A percentile compares a stretch with the other conserved stretches of the same genome.
phyloP scores from a whole-genome alignment of 2,113 vertebrate species.

The Macquaria australasica region DNA sequence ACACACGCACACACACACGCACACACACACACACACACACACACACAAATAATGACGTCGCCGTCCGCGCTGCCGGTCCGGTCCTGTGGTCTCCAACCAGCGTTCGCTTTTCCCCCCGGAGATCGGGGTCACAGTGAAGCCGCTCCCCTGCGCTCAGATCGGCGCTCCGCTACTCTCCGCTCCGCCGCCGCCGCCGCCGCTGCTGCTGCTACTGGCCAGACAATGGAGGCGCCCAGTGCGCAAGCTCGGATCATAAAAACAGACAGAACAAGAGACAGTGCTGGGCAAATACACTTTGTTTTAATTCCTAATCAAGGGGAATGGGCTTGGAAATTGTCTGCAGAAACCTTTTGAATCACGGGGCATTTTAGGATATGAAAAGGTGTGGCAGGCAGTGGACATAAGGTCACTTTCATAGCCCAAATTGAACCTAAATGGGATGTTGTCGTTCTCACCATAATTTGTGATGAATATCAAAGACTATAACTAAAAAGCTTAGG shows the following conservation, averaged over 20 bases:
- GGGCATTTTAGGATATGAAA: not conserved
- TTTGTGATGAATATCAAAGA: not conserved
- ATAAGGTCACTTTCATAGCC: not conserved
- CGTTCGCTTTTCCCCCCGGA: constrained; percentile 41
- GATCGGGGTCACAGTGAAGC: constrained; percentile 77
- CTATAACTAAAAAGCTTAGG: not conserved
- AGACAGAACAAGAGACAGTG: constrained; percentile 53
- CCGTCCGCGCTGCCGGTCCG: constrained; percentile 26
- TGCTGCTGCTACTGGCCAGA: constrained; percentile 72
- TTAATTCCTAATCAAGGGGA: not conserved
- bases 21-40: no score
- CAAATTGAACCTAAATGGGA: not conserved
- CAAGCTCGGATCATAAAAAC: constrained; percentile 77
- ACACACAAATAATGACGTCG: constrained; percentile 32
- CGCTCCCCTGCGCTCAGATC: constrained; percentile 73
- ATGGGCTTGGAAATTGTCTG: no score
- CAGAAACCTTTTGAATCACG: not conserved
- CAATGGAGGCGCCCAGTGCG: constrained; percentile 83
- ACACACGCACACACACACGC: no score
- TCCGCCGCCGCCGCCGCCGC: constrained; percentile 50
- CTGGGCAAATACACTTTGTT: constrained; percentile 22
- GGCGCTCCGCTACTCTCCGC: constrained; percentile 56
- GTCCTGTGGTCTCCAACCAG: constrained; percentile 38
- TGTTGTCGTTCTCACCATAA: not conserved
- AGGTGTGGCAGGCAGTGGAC: not conserved